A percentile compares a stretch with the other conserved stretches of the same genome.
phyloP scores from a whole-genome alignment of 2,113 vertebrate genomes.

The Psittacara wagleri region DNA sequence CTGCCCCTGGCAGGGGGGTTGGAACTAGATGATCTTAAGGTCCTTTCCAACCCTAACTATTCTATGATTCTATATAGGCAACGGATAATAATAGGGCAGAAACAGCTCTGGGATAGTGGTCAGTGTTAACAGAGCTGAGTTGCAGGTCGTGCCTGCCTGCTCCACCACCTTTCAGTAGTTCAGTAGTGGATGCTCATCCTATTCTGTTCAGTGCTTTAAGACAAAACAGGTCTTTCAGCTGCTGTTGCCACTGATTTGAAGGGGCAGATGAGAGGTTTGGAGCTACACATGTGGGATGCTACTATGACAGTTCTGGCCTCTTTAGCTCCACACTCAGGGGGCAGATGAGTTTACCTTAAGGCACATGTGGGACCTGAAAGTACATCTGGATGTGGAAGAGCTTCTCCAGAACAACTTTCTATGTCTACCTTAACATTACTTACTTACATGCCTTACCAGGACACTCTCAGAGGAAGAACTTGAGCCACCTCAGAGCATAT shows the following conservation, averaged over 20 bases:
- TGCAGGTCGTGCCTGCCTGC: not conserved
- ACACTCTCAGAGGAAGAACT: not conserved
- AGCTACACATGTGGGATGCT: not conserved
- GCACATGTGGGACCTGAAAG: rapidly evolving
- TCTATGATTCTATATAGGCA: too few species aligned
- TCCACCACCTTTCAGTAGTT: not conserved
- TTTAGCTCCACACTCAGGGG: not conserved
- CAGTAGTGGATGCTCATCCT: not conserved
- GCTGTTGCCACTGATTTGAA: not conserved
- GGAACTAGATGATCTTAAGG: too few species aligned
- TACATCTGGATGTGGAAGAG: not conserved
- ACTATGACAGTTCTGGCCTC: not conserved
- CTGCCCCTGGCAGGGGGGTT: too few species aligned
- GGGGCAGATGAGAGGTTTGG: not conserved
- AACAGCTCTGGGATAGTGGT: not conserved
- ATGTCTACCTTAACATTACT: not conserved
- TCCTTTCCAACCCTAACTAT: too few species aligned
- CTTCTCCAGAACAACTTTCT: not conserved
- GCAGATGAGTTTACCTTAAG: not conserved
- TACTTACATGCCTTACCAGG: not conserved
- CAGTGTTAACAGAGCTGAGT: not conserved
- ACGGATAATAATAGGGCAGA: not conserved
- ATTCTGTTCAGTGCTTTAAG: not conserved
- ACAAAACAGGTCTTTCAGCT: not conserved
- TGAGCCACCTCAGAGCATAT: not conserved